phyloP scores from a whole-genome alignment of 1,140 invertebrate genomes.

The Zaprionus vittiger region DNA sequence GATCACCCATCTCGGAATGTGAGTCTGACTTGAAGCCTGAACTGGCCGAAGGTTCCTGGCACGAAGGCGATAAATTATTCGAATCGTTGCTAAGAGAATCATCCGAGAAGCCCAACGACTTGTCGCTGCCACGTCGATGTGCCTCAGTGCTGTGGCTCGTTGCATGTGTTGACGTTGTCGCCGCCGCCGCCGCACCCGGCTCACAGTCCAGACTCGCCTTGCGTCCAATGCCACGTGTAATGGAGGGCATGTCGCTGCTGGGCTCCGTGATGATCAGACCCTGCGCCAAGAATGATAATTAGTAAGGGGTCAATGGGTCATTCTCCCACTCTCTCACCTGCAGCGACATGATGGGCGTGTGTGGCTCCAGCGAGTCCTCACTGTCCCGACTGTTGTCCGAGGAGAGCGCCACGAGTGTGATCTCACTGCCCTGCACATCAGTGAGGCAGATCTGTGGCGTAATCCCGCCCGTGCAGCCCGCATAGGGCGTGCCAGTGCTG shows the following conservation, averaged over 20 bases:
- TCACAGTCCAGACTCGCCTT: constrained; percentile 88
- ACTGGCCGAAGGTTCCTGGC: constrained; percentile 83
- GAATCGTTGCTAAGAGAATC: constrained; percentile 88
- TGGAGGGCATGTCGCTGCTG: constrained; percentile 91
- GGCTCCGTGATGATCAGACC: constrained; percentile 90
- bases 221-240: constrained; percentile 91
- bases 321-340: constrained; percentile 47
- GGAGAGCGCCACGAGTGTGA: constrained; percentile 90
- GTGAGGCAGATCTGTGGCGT: constrained; percentile 94
- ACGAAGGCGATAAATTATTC: constrained; percentile 84
- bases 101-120: constrained; percentile 88
- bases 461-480: constrained; percentile 69
- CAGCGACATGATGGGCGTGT: constrained; percentile 83
- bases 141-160: constrained; percentile 41
- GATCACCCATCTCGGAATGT: constrained; percentile 83
- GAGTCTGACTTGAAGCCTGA: constrained; percentile 84
- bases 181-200: constrained; percentile 19
- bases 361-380: constrained; percentile 82
- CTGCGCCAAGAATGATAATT: constrained; percentile 76
- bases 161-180: constrained; percentile 23
- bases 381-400: constrained; percentile 88
- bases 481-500: constrained; percentile 72
- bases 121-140: constrained; percentile 86
- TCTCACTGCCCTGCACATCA: constrained; percentile 93
- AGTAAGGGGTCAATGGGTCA: not conserved